phyloP scores from a whole-genome alignment of 2,797 vertebrate genomes.

The Eospalax fontanierii region DNA sequence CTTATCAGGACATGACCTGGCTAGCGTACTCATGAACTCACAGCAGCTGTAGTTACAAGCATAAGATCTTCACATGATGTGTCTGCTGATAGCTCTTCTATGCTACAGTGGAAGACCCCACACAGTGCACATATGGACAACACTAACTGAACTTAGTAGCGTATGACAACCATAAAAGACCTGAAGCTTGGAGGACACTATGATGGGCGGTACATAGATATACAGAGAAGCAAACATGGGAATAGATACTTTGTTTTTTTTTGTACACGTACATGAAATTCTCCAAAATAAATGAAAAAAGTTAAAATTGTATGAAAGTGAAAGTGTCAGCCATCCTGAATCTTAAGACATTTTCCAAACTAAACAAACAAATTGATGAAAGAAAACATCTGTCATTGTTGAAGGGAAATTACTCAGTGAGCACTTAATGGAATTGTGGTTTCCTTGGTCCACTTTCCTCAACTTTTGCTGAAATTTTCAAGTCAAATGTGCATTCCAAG shows the following conservation, averaged over 20 bases:
- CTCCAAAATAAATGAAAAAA: not conserved
- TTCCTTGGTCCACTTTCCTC: not conserved
- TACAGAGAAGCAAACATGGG: too few relatives aligned
- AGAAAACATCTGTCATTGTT: not conserved
- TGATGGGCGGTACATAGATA: too few relatives aligned
- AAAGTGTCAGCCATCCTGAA: not conserved
- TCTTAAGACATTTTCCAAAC: not conserved
- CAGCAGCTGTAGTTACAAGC: too few relatives aligned
- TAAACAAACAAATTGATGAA: not conserved
- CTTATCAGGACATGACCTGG: too few relatives aligned
- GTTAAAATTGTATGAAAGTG: not conserved
- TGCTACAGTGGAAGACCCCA: not conserved
- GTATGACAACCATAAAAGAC: not conserved
- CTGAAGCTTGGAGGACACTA: not conserved
- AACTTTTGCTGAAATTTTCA: not conserved
- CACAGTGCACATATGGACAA: not conserved
- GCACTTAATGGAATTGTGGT: not conserved
- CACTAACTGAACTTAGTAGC: not conserved
- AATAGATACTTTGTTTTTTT: not conserved
- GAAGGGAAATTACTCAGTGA: not conserved
- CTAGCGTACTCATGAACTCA: too few relatives aligned
- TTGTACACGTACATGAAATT: not conserved
- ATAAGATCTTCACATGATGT: too few relatives aligned
- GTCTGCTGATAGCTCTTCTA: not conserved
- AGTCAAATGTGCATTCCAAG: not conserved